Evolutionary conservation across 2,113 vertebrate genomes (phyloP).

Genomic region (Seriola rivoliana): DNA sequence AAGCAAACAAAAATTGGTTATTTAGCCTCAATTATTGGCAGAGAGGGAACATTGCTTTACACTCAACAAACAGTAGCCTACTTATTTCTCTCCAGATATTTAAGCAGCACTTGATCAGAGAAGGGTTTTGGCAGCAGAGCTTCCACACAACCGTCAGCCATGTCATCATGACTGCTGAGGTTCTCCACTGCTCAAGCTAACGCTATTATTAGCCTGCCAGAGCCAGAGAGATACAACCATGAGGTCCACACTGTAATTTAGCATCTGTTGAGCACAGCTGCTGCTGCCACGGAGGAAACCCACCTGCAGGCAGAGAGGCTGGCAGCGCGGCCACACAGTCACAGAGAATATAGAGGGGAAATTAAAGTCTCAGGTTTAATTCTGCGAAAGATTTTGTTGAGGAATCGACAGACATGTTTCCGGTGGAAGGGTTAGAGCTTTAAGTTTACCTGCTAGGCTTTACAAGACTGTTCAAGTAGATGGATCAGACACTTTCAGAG

Average conservation of each 20-base stretch:
- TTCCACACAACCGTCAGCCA: slow-evolving; percentile 26
- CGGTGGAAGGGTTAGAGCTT: background rate
- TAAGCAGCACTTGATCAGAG: slow-evolving; percentile 33
- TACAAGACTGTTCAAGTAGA: too few relatives aligned
- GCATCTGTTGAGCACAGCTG: slow-evolving; percentile 81
- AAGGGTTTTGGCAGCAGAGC: slow-evolving; percentile 31
- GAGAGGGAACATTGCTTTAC: background rate
- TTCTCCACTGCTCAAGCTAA: slow-evolving; percentile 57
- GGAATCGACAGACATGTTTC: background rate
- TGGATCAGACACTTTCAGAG: background rate
- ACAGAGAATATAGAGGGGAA: background rate
- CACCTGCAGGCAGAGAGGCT: slow-evolving; percentile 57
- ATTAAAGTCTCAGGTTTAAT: background rate
- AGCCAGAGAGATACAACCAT: slow-evolving; percentile 58
- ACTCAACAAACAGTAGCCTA: slow-evolving; percentile 4
- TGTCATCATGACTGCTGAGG: slow-evolving; percentile 57
- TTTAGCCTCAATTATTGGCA: background rate
- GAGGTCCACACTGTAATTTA: slow-evolving; percentile 80
- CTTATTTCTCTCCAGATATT: slow-evolving; percentile 2
- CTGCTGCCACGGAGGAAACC: slow-evolving; percentile 56
- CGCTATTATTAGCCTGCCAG: slow-evolving; percentile 80
- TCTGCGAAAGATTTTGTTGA: background rate
- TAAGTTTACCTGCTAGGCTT: background rate
- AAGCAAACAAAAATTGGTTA: background rate
- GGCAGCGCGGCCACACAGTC: background rate